phyloP scores from a whole-genome alignment of 2,113 vertebrate genomes.

The Mobula birostris region DNA sequence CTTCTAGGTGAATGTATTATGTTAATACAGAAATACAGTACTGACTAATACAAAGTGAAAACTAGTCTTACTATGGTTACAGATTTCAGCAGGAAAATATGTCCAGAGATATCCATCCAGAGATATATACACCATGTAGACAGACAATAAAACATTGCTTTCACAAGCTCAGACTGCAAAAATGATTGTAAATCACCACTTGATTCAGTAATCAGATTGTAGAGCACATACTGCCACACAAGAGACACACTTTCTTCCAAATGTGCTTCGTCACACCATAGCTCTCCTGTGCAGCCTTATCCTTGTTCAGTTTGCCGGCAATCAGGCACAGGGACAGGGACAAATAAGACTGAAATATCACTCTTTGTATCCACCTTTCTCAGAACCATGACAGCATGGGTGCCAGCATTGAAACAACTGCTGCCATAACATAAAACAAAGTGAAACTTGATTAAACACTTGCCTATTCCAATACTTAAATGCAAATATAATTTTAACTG shows the following conservation, averaged over 20 bases:
- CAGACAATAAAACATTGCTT: slow-evolving; percentile 3
- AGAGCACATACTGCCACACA: background rate
- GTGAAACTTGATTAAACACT: background rate
- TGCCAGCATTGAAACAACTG: background rate
- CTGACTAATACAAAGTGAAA: background rate
- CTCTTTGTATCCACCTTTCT: background rate
- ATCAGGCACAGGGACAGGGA: background rate
- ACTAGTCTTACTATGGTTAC: background rate
- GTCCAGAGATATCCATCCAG: background rate
- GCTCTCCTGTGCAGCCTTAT: background rate
- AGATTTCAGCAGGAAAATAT: background rate
- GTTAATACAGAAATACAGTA: background rate
- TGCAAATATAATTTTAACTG: background rate
- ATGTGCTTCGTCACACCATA: background rate
- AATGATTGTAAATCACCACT: background rate
- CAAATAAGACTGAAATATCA: background rate
- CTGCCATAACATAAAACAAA: background rate
- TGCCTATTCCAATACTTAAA: background rate
- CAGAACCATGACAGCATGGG: background rate
- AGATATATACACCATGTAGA: background rate
- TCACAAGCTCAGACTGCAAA: slow-evolving; percentile 8
- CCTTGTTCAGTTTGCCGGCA: background rate
- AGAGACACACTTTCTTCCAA: background rate
- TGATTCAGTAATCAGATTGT: background rate
- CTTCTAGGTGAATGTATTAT: background rate